Evolutionary conservation across 2,888 invertebrate genomes (phyloP).

Genomic region (Taphrorychus bicolor): DNA sequence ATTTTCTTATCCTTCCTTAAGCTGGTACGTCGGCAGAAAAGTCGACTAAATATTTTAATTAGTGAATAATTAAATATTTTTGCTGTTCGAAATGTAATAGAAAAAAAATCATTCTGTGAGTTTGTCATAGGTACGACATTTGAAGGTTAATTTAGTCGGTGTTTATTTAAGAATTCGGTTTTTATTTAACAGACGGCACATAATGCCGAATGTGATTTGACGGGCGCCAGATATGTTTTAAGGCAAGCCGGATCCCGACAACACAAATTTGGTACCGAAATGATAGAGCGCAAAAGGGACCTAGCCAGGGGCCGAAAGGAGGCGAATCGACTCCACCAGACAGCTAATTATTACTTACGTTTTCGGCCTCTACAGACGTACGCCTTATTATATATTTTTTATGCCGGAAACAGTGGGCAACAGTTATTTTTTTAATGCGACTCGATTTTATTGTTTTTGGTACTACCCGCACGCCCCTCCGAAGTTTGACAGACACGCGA

Average conservation of each 20-base stretch:
- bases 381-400: conserved; percentile 60
- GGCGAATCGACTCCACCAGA: conserved; percentile 53
- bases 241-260: conserved; percentile 31
- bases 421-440: conserved; percentile 50
- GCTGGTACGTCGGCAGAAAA: too few species aligned
- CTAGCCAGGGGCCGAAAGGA: conserved; percentile 47
- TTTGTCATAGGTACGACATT: too few species aligned
- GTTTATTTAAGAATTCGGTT: not conserved
- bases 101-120: too few species aligned
- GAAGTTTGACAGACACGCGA: conserved; percentile 24
- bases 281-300: conserved; percentile 55
- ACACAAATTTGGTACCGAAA: conserved; percentile 55
- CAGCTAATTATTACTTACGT: conserved; percentile 57
- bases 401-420: conserved; percentile 58
- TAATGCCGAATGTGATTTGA: conserved; percentile 33
- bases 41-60: too few species aligned
- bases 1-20: too few species aligned
- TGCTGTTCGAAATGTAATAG: too few species aligned
- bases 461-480: conserved; percentile 22
- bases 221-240: conserved; percentile 45
- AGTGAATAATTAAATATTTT: too few species aligned
- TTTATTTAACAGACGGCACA: conserved; percentile 14
- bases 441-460: conserved; percentile 51
- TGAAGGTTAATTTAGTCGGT: not conserved
- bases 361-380: conserved; percentile 53